phyloP scores from a whole-genome alignment of 1,140 invertebrate genomes.

The Lepidurus couesii region DNA sequence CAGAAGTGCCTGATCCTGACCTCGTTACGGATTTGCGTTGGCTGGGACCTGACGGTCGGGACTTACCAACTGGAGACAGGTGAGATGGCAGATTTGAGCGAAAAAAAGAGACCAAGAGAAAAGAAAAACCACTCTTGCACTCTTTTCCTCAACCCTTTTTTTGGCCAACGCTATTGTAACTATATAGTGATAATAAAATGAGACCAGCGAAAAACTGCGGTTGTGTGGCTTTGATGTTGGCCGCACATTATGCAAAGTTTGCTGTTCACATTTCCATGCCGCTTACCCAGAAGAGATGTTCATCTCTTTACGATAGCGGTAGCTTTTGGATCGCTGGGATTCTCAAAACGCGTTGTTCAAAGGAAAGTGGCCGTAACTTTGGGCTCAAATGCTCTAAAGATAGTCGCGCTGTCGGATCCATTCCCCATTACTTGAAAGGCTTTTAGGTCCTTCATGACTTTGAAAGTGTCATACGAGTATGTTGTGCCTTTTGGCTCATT shows the following conservation, averaged over 20 bases:
- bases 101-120: background rate
- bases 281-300: background rate
- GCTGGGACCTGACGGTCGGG: slow-evolving; percentile 42
- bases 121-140: background rate
- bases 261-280: background rate
- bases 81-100: slow-evolving; percentile 32
- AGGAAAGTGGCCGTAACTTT: background rate
- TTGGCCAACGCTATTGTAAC: background rate
- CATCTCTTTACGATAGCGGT: background rate
- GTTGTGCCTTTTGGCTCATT: background rate
- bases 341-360: background rate
- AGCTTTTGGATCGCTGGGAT: background rate
- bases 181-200: background rate
- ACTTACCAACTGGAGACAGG: slow-evolving; percentile 39
- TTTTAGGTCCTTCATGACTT: background rate
- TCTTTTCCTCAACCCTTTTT: background rate
- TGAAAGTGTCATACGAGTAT: background rate
- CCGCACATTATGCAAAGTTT: slow-evolving; percentile 17
- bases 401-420: background rate
- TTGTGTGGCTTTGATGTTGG: background rate
- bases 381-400: background rate
- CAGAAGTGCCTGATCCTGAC: slow-evolving; percentile 41
- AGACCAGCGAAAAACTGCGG: background rate
- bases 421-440: background rate
- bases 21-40: slow-evolving; percentile 44